Percentiles rank a stretch among this genome's conserved stretches.
phyloP scores from a whole-genome alignment of 2,797 vertebrate genomes.

The Anas capensis region DNA sequence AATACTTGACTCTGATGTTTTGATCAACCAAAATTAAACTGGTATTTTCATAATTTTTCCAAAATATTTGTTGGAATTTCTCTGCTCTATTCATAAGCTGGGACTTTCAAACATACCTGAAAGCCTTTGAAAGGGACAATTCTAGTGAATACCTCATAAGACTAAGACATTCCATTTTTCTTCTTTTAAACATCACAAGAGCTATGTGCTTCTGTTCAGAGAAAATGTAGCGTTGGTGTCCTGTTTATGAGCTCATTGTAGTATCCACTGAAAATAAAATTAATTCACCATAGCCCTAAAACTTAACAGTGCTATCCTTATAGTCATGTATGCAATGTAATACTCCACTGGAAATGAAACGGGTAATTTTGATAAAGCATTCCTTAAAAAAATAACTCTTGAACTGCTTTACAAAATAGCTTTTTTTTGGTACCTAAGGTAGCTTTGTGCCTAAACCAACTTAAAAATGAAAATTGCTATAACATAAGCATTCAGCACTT shows the following conservation, averaged over 20 bases:
- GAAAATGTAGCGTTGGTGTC: rapidly evolving
- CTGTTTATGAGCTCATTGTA: neutral
- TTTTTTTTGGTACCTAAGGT: rapidly evolving
- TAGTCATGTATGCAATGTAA: rapidly evolving
- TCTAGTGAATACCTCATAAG: neutral
- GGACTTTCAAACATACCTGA: neutral
- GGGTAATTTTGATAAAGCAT: rapidly evolving
- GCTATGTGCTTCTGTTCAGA: neutral
- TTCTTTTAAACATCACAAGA: neutral
- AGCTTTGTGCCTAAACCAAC: neutral
- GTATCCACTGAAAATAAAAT: neutral
- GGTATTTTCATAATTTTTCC: neutral
- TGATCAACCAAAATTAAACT: neutral
- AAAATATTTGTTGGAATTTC: neutral
- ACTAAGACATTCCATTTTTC: neutral
- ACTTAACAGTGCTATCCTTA: neutral
- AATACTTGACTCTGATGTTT: neutral
- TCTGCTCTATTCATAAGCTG: rapidly evolving
- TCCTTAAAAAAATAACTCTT: rapidly evolving
- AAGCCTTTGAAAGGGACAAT: neutral
- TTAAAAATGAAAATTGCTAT: neutral
- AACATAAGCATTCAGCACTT: rapidly evolving
- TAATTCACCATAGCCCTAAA: rapidly evolving
- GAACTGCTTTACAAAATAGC: neutral
- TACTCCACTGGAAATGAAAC: rapidly evolving